phyloP scores from a whole-genome alignment of 2,797 vertebrate species.

The Anguilla anguilla region DNA sequence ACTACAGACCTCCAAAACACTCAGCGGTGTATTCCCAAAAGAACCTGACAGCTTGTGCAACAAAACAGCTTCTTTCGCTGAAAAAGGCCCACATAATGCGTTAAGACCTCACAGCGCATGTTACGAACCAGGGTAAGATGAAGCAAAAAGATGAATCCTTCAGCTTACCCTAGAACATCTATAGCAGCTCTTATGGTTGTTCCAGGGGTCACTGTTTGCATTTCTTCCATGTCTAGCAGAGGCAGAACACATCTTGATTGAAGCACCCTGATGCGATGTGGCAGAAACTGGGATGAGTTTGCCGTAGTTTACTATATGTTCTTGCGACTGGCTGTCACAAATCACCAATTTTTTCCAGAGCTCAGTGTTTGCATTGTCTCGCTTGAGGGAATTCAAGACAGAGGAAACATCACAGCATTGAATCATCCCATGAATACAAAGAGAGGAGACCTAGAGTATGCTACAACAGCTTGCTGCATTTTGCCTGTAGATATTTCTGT shows the following conservation, averaged over 20 bases:
- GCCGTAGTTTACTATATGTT: neutral
- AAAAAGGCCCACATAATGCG: neutral
- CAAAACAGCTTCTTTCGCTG: neutral
- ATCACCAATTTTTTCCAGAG: neutral
- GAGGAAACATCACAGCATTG: neutral
- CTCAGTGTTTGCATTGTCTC: neutral
- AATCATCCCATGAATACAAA: neutral
- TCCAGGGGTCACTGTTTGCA: neutral
- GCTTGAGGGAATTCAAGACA: neutral
- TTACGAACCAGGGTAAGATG: neutral
- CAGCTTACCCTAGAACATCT: neutral
- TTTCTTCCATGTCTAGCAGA: constrained; percentile 2
- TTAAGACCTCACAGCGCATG: neutral
- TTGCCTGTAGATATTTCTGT: neutral
- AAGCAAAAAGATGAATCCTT: neutral
- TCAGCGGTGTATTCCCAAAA: constrained; percentile 3
- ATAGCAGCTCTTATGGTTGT: neutral
- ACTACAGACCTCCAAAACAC: neutral
- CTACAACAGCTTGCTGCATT: neutral
- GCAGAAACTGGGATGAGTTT: neutral
- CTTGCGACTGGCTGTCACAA: neutral
- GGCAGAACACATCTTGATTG: neutral
- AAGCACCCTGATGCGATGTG: neutral
- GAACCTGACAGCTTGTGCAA: neutral
- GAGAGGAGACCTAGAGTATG: no score